Conservation (phyloP, 2,888 invertebrate species). For the Rhingia rostrata region DNA sequence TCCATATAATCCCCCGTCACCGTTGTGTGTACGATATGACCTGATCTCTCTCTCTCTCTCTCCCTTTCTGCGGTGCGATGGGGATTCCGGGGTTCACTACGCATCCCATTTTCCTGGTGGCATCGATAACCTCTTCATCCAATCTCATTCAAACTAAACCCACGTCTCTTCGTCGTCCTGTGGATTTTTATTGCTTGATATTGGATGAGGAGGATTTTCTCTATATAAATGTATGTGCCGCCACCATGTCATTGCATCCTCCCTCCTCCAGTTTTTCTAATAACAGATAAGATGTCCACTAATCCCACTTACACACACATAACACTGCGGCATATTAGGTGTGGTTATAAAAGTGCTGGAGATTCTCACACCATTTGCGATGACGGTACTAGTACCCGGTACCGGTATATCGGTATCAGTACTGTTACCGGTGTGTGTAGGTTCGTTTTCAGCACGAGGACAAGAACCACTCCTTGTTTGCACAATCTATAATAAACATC, state of each 20-base stretch:
- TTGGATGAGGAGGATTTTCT: constrained; percentile 31
- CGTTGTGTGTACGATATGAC: constrained; percentile 11
- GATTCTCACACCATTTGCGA: constrained; percentile 49
- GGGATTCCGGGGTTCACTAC: constrained; percentile 25
- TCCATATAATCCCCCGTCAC: constrained; percentile 46
- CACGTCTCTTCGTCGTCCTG: constrained; percentile 11
- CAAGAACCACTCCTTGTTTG: constrained; percentile 58
- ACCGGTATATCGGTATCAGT: too few relatives aligned
- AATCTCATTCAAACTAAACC: constrained; percentile 22
- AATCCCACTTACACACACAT: constrained; percentile 66
- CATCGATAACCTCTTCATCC: constrained; percentile 70
- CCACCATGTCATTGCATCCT: constrained; percentile 58
- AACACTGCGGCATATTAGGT: constrained; percentile 49
- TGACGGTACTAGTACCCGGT: too few relatives aligned
- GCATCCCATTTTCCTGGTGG: constrained; percentile 57
- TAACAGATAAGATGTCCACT: constrained; percentile 71
- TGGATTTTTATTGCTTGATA: constrained; percentile 56
- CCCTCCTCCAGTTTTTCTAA: constrained; percentile 33
- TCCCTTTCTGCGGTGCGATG: constrained; percentile 22
- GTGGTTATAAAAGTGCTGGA: constrained; percentile 52
- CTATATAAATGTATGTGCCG: neutral
- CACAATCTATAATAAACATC: constrained; percentile 73
- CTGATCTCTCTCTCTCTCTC: constrained; percentile 14
- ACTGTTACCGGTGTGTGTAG: too few relatives aligned
- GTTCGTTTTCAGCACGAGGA: constrained; percentile 9